Evolutionary conservation across 2,113 vertebrate genomes (phyloP), one percentile per base, ranked within the genome.

Genomic region (Hemiprocne comata): DNA sequence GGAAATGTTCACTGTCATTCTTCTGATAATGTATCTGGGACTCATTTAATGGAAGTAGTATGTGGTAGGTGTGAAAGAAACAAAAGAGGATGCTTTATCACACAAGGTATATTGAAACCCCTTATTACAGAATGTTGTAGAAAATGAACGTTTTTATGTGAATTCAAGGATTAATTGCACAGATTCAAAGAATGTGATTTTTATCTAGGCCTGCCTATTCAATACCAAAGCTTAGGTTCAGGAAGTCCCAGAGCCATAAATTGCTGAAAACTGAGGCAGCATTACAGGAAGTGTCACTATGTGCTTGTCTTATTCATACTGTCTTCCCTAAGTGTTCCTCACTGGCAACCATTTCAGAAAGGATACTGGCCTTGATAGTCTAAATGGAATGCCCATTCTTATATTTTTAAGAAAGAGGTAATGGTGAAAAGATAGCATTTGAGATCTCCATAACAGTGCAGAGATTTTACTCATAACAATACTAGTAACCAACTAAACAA

Each of bases 231-330:
- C 38, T 53, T 67, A 64, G 20, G 24, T 85, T 89, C 44, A 57
- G 74, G 34, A 93, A 55, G 53, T 75, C 42, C 26, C 58, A 69
- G 61, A 87, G 42, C 16, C 82, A 67, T 55, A 81, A 78, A 64
- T 55, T 20, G 13, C 9, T 75, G 71, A 64, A 81, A 89, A 65
- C 33, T 13, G 29, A 78, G 38, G 65, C 57, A 60, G 51, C 16
- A 18, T 67, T 74, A 46, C 46, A 51, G 46, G 46, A 76, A 78
- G 13, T 84, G 31, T 29, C 42, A 25, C 26, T 85, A 3, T 13
- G 15, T 40, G 57, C 65, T 91, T 6, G 0, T 72, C 29, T 75
- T 62, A 60, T 29, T 75, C 4, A 2, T 42, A 55, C 0, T 0
- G 13, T 60, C 48, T 74, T 87, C 44, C 25, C 1, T 8, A 65